Conservation (phyloP, 2,797 vertebrate species). For the Coranthus polyacanthus region DNA sequence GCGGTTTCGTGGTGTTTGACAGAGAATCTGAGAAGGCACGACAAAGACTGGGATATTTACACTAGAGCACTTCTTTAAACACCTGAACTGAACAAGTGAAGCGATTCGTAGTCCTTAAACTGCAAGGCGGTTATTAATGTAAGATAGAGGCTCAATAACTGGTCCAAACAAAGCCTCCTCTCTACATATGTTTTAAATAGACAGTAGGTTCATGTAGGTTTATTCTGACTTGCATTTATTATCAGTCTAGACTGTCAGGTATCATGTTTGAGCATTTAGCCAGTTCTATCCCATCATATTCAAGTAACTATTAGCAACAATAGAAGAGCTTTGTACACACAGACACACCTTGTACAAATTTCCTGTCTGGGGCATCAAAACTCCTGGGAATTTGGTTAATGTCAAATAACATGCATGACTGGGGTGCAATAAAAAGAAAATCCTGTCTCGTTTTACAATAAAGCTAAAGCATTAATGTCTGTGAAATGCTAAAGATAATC, state of each 20-base stretch:
- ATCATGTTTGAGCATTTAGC: conserved; percentile 18
- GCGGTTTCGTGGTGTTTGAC: neutral
- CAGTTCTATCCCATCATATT: conserved; percentile 34
- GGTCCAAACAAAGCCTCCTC: too few species aligned
- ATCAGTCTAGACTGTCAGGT: conserved; percentile 12
- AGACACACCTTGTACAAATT: conserved; percentile 9
- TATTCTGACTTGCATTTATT: conserved; percentile 28
- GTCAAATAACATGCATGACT: conserved; percentile 8
- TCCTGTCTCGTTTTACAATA: neutral
- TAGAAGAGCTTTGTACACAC: conserved; percentile 5
- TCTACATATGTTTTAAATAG: too few species aligned
- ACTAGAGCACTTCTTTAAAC: neutral
- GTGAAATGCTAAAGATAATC: too few species aligned
- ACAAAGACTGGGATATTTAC: neutral
- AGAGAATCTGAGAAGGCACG: neutral
- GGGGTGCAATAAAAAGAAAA: neutral
- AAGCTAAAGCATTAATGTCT: neutral
- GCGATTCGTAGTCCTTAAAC: too few species aligned
- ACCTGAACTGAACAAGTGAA: neutral
- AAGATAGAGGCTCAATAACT: too few species aligned
- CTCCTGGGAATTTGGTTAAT: neutral
- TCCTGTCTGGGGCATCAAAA: conserved; percentile 12
- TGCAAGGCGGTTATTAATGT: too few species aligned
- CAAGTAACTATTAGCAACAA: conserved; percentile 41
- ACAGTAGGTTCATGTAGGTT: too few species aligned